Percentiles rank a stretch among this genome's conserved stretches.
Conservation (phyloP, 53 echinoderm and acorn worm genomes). For the Pentamera pediparva region DNA sequence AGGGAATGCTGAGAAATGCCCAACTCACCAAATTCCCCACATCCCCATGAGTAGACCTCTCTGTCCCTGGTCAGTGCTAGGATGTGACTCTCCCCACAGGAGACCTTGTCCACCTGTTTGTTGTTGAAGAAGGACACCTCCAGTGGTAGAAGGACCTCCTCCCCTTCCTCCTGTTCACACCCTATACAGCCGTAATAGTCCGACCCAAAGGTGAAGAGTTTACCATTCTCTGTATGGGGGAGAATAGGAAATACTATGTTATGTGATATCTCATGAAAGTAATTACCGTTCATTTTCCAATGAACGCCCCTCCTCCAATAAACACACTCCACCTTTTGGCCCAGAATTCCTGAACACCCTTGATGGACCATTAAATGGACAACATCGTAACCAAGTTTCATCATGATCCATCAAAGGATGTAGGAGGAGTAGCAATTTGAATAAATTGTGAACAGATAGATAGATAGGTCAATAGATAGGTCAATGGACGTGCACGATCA, state of each 20-base stretch:
- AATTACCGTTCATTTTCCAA: background rate
- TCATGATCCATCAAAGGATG: no score
- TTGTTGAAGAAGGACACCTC: constrained; percentile 69
- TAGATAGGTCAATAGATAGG: no score
- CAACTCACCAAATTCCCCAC: constrained; percentile 93
- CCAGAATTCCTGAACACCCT: no score
- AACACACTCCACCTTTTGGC: no score
- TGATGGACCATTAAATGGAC: no score
- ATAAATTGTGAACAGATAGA: no score
- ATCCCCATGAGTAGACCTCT: constrained; percentile 93
- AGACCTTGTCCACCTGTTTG: constrained; percentile 67
- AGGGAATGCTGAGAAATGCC: background rate
- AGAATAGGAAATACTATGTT: background rate
- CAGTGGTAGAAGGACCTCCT: constrained; percentile 47
- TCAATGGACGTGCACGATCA: no score
- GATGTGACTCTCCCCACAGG: constrained; percentile 87
- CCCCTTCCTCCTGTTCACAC: constrained; percentile 71
- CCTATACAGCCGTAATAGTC: constrained; percentile 98
- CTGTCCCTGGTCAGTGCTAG: constrained; percentile 69
- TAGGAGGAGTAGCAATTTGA: background rate
- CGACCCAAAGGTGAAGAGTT: constrained; percentile 87
- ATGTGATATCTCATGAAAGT: background rate
- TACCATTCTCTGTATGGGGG: constrained; percentile 64
- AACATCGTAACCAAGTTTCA: no score
- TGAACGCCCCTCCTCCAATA: no score